Evolutionary conservation across 2,888 invertebrate species (phyloP).

Genomic region (Emmelina monodactyla): DNA sequence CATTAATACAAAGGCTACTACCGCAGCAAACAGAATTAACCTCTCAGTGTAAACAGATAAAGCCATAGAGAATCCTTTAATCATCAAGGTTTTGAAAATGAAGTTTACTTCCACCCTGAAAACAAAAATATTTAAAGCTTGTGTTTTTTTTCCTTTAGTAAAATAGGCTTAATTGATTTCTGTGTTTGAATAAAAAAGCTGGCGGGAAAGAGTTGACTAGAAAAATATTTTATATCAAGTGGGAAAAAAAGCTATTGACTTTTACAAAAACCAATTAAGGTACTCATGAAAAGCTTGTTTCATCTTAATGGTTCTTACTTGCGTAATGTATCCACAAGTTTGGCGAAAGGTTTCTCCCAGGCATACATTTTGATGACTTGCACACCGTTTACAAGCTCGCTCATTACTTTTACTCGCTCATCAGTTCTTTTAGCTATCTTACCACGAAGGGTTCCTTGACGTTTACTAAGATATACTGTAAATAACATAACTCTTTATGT

Average conservation of each 20-base stretch:
- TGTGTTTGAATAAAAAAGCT: neutral
- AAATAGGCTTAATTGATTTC: neutral
- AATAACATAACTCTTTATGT: constrained; percentile 12
- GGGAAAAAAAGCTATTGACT: neutral
- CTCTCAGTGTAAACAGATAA: constrained; percentile 84
- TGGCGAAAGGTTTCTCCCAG: constrained; percentile 82
- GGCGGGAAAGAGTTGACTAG: too few species aligned
- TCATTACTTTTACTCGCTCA: constrained; percentile 79
- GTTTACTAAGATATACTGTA: constrained; percentile 52
- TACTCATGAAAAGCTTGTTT: neutral
- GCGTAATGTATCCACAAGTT: constrained; percentile 70
- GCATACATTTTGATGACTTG: constrained; percentile 88
- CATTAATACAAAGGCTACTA: constrained; percentile 76
- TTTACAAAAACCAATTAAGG: neutral
- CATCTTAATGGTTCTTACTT: constrained; percentile 51
- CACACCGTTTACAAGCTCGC: constrained; percentile 80
- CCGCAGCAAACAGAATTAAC: constrained; percentile 80
- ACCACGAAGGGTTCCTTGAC: constrained; percentile 53
- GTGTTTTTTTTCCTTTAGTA: neutral
- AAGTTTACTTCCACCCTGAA: constrained; percentile 74
- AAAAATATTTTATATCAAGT: neutral
- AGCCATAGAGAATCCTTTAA: constrained; percentile 71
- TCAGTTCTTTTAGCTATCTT: constrained; percentile 76
- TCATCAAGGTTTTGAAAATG: constrained; percentile 70
- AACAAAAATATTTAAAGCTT: neutral